Evolutionary conservation across 1,140 invertebrate species (phyloP).

Genomic region (Lepidurus arcticus): DNA sequence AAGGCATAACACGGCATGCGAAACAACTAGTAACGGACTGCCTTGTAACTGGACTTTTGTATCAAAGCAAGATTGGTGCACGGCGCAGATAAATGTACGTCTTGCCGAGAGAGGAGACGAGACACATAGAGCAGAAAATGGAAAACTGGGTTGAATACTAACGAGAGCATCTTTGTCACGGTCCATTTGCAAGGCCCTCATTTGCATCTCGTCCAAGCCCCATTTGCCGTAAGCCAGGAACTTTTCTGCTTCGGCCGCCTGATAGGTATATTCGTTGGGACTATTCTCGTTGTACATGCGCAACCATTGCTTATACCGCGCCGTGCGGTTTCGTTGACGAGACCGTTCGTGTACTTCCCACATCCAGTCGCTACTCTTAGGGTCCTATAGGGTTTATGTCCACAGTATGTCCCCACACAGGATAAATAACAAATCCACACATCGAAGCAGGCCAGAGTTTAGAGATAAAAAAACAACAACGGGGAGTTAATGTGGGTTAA

Average conservation of each 20-base stretch:
- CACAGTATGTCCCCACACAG: conserved; percentile 27
- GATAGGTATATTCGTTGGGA: conserved; percentile 27
- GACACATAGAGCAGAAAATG: not conserved
- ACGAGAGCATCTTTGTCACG: conserved; percentile 19
- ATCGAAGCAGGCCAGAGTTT: conserved; percentile 31
- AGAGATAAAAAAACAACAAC: conserved; percentile 34
- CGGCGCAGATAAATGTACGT: too few species aligned
- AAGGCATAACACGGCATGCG: too few species aligned
- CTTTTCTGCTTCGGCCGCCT: conserved; percentile 37
- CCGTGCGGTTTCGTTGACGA: conserved; percentile 60
- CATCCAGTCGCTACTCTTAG: conserved; percentile 79
- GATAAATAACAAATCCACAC: conserved; percentile 22
- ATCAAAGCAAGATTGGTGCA: too few species aligned
- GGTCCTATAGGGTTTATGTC: conserved; percentile 54
- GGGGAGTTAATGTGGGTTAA: conserved; percentile 29
- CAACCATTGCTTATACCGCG: conserved; percentile 41
- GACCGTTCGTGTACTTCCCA: conserved; percentile 76
- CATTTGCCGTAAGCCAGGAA: conserved; percentile 40
- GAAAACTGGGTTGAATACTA: conserved; percentile 28
- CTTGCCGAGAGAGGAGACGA: not conserved
- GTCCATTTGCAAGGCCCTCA: conserved; percentile 37
- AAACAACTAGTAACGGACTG: too few species aligned
- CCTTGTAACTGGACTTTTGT: too few species aligned
- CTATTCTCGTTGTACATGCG: conserved; percentile 34
- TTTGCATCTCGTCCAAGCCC: conserved; percentile 36